These are phyloP conservation scores for Chiloscyllium plagiosum DNA, from an alignment of 2,113 vertebrate genomes.

Conservation along the genomic window DNA sequence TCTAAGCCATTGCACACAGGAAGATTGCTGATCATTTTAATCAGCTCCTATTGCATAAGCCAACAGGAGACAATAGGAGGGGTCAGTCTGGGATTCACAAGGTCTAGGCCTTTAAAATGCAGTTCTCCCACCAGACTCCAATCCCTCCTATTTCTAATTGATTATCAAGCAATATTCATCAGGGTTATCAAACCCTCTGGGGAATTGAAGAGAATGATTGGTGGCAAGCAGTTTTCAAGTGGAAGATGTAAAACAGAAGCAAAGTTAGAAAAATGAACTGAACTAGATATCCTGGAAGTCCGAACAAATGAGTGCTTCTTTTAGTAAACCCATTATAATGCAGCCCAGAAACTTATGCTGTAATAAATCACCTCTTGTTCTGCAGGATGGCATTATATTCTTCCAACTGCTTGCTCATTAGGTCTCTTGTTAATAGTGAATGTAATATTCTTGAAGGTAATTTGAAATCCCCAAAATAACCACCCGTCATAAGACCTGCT, in stretches of 20 bases:
- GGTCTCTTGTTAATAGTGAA: slow-evolving; percentile 38
- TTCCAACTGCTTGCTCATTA: slow-evolving; percentile 36
- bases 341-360: slow-evolving; percentile 13
- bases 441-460: slow-evolving; percentile 32
- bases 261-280: neutral
- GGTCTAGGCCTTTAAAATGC: neutral
- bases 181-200: neutral
- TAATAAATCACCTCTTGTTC: slow-evolving; percentile 35
- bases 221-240: neutral
- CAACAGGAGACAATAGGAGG: neutral
- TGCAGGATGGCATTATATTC: slow-evolving; percentile 29
- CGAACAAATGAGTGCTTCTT: slow-evolving; percentile 29
- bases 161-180: neutral
- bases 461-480: slow-evolving; percentile 35
- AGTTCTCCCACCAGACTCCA: neutral
- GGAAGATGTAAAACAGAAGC: neutral
- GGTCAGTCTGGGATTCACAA: neutral
- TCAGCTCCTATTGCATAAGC: neutral
- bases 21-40: neutral
- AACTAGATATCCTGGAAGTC: slow-evolving; percentile 23
- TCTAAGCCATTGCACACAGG: neutral
- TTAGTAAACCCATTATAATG: slow-evolving; percentile 34
- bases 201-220: neutral
- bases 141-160: neutral
- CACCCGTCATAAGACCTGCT: neutral